Conservation (phyloP, 2,888 invertebrate genomes). For the Apantesis nais region DNA sequence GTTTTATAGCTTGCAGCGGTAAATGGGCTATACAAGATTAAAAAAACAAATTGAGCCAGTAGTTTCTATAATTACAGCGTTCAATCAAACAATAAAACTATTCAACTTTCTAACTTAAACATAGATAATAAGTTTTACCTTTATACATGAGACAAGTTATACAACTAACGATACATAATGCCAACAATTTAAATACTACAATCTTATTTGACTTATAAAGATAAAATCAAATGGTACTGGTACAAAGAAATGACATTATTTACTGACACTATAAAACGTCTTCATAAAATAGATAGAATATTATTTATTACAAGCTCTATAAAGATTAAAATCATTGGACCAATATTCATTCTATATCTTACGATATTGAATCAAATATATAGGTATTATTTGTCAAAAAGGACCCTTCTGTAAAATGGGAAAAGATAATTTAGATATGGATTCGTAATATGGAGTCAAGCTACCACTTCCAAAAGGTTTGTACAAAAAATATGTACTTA, state of each 20-base stretch:
- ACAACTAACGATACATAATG: neutral
- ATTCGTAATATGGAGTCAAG: neutral
- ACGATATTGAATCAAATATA: conserved; percentile 21
- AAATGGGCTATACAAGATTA: too few relatives aligned
- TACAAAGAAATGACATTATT: conserved; percentile 35
- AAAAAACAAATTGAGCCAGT: too few relatives aligned
- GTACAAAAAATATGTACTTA: neutral
- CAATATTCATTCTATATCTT: conserved; percentile 30
- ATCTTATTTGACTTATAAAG: conserved; percentile 26
- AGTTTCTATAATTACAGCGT: too few relatives aligned
- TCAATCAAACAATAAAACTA: too few relatives aligned
- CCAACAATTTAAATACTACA: neutral
- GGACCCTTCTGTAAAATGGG: neutral
- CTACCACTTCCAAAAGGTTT: neutral
- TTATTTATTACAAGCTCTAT: conserved; percentile 45
- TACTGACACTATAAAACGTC: conserved; percentile 41
- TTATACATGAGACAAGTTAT: neutral
- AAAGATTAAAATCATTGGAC: conserved; percentile 45
- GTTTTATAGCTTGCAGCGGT: too few relatives aligned
- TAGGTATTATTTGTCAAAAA: neutral
- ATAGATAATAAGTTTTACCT: too few relatives aligned
- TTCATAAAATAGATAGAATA: conserved; percentile 44
- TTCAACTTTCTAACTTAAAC: too few relatives aligned
- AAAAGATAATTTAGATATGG: neutral
- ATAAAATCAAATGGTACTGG: conserved; percentile 26